A percentile compares a stretch with the other conserved stretches of the same genome.
Evolutionary conservation across 2,888 invertebrate genomes (phyloP).

Genomic region (Chouioia cunea): DNA sequence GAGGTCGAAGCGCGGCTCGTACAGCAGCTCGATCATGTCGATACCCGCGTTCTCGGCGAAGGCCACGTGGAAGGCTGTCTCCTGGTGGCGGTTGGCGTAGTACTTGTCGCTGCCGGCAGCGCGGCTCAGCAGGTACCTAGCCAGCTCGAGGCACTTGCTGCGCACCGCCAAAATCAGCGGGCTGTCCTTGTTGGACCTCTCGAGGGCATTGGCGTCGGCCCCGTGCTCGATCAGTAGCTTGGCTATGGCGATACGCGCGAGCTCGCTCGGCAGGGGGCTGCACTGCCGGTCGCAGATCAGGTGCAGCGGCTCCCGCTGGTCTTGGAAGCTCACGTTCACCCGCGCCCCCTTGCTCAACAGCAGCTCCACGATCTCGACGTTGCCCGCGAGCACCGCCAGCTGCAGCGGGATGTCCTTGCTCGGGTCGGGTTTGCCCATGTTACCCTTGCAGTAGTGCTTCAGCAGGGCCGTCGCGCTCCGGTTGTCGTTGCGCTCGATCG

Average conservation of each 20-base stretch:
- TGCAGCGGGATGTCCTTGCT: slow-evolving; percentile 37
- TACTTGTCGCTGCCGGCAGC: slow-evolving; percentile 21
- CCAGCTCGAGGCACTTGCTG: slow-evolving; percentile 15
- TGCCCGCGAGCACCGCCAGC: slow-evolving; percentile 25
- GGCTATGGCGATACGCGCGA: slow-evolving; percentile 21
- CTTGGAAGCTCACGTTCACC: slow-evolving; percentile 22
- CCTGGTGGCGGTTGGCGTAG: slow-evolving; percentile 4
- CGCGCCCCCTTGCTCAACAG: slow-evolving; percentile 28
- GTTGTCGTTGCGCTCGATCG: slow-evolving; percentile 30
- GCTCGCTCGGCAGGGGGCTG: slow-evolving; percentile 18
- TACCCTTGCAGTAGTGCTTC: slow-evolving; percentile 21
- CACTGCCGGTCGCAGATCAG: slow-evolving; percentile 24
- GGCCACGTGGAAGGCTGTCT: slow-evolving; percentile 37
- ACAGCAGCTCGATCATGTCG: slow-evolving; percentile 24
- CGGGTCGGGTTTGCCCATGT: slow-evolving; percentile 22
- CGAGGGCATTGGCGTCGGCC: slow-evolving; percentile 27
- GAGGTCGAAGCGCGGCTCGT: slow-evolving; percentile 19
- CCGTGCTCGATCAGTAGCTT: slow-evolving; percentile 25
- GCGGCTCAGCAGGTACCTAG: slow-evolving; percentile 13
- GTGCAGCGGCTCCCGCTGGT: slow-evolving; percentile 26
- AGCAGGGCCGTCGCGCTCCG: slow-evolving; percentile 20
- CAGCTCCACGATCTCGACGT: slow-evolving; percentile 21
- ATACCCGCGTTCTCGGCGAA: slow-evolving; percentile 21
- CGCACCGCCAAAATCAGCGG: slow-evolving; percentile 31
- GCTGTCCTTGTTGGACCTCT: slow-evolving; percentile 8